Conservation (phyloP, 2,797 vertebrate species). For the Chelmon rostratus region DNA sequence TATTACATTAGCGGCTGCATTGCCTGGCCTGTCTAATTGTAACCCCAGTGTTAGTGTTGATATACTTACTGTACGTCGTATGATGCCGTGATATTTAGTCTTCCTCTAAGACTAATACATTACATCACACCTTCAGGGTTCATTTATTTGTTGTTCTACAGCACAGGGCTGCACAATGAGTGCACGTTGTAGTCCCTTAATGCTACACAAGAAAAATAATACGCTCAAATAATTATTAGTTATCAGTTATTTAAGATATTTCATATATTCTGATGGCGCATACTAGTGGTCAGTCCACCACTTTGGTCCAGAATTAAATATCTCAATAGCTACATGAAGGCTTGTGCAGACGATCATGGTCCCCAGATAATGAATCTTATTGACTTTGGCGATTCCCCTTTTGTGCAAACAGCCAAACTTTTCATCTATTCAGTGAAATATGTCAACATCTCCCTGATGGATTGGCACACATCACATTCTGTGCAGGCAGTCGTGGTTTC, state of each 20-base stretch:
- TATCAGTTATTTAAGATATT: neutral
- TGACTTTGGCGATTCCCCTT: too few species aligned
- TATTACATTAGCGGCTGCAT: too few species aligned
- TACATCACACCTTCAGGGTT: neutral
- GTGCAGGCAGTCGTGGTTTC: neutral
- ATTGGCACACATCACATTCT: neutral
- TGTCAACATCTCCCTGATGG: neutral
- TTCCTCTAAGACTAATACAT: neutral
- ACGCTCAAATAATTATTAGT: neutral
- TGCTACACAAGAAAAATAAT: neutral
- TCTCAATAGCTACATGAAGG: too few species aligned
- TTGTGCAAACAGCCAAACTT: neutral
- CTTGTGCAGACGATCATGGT: too few species aligned
- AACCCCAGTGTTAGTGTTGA: neutral
- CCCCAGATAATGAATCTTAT: too few species aligned
- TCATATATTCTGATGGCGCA: conserved; percentile 12
- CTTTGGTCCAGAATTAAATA: too few species aligned
- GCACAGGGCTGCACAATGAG: neutral
- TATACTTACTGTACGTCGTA: too few species aligned
- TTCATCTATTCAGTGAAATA: neutral
- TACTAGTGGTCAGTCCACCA: neutral
- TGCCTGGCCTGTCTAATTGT: neutral
- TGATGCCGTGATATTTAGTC: neutral
- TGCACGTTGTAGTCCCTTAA: too few species aligned
- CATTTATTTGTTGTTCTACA: neutral